phyloP scores from a whole-genome alignment of 1,140 invertebrate species.

The Chironomus striatipennis region DNA sequence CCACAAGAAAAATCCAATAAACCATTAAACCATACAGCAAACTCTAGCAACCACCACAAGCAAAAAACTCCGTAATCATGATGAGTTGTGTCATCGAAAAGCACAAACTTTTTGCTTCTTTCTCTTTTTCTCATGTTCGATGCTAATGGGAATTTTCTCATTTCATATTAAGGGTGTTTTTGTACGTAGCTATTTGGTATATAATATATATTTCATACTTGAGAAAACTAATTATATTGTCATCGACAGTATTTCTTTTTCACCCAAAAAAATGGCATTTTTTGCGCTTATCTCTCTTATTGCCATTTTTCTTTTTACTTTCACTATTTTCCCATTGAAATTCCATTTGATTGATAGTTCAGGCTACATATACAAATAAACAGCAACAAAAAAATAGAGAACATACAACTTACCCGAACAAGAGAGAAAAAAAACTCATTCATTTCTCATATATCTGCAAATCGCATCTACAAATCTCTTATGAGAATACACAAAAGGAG shows the following conservation, averaged over 20 bases:
- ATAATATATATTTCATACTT: not conserved
- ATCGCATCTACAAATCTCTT: no score
- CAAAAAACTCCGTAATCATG: not conserved
- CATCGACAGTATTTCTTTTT: slow-evolving; percentile 2
- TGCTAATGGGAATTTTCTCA: not conserved
- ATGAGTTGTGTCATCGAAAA: not conserved
- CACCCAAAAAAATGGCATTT: not conserved
- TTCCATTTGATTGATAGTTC: not conserved
- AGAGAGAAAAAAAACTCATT: not conserved
- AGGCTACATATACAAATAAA: not conserved
- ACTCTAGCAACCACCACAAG: not conserved
- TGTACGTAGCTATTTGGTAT: no score
- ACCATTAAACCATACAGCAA: no score
- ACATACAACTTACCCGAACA: not conserved
- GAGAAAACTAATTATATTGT: slow-evolving; percentile 22
- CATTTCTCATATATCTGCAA: no score
- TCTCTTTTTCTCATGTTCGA: not conserved
- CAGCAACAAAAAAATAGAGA: not conserved
- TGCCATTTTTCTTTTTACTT: not conserved
- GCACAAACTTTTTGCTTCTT: not conserved
- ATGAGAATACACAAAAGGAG: no score
- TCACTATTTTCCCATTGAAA: not conserved
- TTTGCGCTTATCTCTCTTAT: not conserved
- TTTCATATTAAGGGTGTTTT: not conserved
- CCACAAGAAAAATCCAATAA: no score